Evolutionary conservation across 1,140 invertebrate genomes (phyloP).

Genomic region (Zaprionus lachaisei): DNA sequence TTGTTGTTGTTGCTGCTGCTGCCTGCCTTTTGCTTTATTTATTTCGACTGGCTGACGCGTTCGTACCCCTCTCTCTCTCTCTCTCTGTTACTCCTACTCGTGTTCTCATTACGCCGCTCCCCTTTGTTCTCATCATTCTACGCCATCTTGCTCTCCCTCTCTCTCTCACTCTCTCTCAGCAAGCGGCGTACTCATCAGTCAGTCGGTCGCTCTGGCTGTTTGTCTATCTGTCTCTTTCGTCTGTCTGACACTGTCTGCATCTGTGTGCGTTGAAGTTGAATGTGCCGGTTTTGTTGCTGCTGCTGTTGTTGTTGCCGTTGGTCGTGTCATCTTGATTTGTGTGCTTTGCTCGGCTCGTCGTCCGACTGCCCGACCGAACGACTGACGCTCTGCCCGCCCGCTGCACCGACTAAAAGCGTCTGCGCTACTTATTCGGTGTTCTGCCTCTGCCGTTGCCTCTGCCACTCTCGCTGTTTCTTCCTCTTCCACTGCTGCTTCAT

Average conservation of each 20-base stretch:
- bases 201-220: slow-evolving; percentile 31
- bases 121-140: slow-evolving; percentile 29
- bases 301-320: slow-evolving; percentile 68
- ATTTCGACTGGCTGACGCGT: slow-evolving; percentile 62
- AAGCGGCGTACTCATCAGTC: slow-evolving; percentile 49
- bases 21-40: slow-evolving; percentile 67
- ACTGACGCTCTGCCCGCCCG: slow-evolving; percentile 33
- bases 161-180: slow-evolving; percentile 3
- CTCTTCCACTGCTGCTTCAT: slow-evolving; percentile 64
- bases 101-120: slow-evolving; percentile 31
- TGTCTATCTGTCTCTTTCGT: slow-evolving; percentile 34
- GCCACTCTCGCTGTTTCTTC: slow-evolving; percentile 49
- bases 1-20: slow-evolving; percentile 30
- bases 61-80: slow-evolving; percentile 46
- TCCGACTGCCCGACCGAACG: slow-evolving; percentile 14
- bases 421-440: slow-evolving; percentile 75
- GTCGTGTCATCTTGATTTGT: slow-evolving; percentile 82
- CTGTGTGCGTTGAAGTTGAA: slow-evolving; percentile 69
- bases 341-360: slow-evolving; percentile 55
- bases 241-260: slow-evolving; percentile 42
- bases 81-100: neutral
- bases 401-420: slow-evolving; percentile 61
- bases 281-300: slow-evolving; percentile 67
- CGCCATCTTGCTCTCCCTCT: slow-evolving; percentile 14
- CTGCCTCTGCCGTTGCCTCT: slow-evolving; percentile 39